These are phyloP conservation scores for Semnornis frantzii DNA, from an alignment of 2,113 vertebrate genomes.

Conservation along the genomic window DNA sequence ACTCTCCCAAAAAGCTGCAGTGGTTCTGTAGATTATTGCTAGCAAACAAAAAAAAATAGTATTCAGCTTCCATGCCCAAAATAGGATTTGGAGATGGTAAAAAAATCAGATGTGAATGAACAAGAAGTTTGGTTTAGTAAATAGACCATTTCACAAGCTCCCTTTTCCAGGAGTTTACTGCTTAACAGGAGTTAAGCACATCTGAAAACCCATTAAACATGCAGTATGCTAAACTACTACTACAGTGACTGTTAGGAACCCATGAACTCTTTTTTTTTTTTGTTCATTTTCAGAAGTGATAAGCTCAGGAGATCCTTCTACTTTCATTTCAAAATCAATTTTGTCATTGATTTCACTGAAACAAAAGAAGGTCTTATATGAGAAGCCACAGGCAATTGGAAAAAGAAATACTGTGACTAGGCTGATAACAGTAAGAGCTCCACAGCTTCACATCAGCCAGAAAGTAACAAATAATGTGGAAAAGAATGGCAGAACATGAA, in stretches of 20 bases:
- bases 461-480: background rate
- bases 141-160: background rate
- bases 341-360: background rate
- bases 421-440: background rate
- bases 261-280: background rate
- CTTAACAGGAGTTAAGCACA: constrained; percentile 13
- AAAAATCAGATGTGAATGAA: background rate
- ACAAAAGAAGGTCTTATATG: background rate
- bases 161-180: background rate
- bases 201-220: background rate
- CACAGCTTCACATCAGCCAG: background rate
- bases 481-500: background rate
- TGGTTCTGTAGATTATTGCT: background rate
- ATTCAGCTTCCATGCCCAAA: background rate
- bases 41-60: background rate
- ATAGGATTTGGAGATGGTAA: background rate
- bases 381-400: background rate
- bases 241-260: background rate
- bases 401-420: background rate
- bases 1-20: background rate
- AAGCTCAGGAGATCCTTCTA: background rate
- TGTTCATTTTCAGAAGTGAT: constrained; percentile 10
- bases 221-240: background rate
- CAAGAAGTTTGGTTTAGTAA: background rate
- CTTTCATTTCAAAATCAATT: constrained; percentile 29